These are phyloP conservation scores for Riparia riparia DNA, from an alignment of 2,113 vertebrate species.

Conservation along the genomic window DNA sequence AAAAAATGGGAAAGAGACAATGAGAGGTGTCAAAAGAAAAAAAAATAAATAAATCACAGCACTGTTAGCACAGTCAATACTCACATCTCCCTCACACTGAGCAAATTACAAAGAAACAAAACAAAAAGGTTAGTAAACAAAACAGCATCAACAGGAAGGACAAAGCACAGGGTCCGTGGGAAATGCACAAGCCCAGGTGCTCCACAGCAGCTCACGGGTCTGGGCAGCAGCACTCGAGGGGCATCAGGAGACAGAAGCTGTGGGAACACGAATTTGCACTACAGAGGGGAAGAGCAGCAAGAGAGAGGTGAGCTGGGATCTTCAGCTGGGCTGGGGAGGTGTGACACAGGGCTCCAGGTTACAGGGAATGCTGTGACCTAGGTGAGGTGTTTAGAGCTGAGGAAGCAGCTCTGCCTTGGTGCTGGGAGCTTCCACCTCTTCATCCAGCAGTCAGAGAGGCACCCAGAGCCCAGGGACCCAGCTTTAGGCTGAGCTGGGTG, in stretches of 20 bases:
- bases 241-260: conserved; percentile 24
- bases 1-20: conserved; percentile 55
- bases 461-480: not conserved
- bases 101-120: conserved; percentile 82
- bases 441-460: not conserved
- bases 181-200: conserved; percentile 19
- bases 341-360: not conserved
- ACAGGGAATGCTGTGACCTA: not conserved
- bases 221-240: not conserved
- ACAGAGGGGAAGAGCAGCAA: not conserved
- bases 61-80: conserved; percentile 82
- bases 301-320: conserved; percentile 37
- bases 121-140: conserved; percentile 75
- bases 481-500: not conserved
- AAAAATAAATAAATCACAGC: conserved; percentile 72
- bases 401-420: not conserved
- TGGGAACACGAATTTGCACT: not conserved
- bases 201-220: not conserved
- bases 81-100: conserved; percentile 97
- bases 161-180: not conserved
- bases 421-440: not conserved
- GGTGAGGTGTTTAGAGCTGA: not conserved
- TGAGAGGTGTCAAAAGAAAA: conserved; percentile 44
- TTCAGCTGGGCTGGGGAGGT: not conserved
- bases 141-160: conserved; percentile 42